A percentile compares a stretch with the other conserved stretches of the same genome.
Evolutionary conservation across 2,113 vertebrate genomes (phyloP).

Genomic region (Mustelus asterias): DNA sequence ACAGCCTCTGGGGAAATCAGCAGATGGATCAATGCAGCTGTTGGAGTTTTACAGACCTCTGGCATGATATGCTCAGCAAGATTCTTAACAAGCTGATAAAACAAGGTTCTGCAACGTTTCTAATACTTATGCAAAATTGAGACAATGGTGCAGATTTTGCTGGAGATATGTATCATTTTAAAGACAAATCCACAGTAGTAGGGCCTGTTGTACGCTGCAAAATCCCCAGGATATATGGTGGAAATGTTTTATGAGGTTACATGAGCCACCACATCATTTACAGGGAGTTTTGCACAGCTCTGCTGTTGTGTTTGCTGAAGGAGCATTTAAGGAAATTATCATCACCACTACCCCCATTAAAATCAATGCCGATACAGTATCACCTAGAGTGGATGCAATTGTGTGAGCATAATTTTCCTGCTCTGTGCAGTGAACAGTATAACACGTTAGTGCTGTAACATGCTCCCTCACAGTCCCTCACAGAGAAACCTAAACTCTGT

Average conservation of each 20-base stretch:
- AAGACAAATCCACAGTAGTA: background rate
- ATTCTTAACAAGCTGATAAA: background rate
- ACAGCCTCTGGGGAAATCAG: background rate
- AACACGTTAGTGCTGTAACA: background rate
- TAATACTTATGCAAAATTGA: background rate
- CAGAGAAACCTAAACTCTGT: no score
- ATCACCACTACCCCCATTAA: background rate
- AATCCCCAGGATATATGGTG: background rate
- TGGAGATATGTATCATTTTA: background rate
- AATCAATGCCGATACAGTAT: background rate
- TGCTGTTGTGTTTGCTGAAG: background rate
- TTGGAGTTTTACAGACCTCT: background rate
- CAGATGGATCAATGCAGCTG: constrained; percentile 23
- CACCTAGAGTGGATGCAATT: background rate
- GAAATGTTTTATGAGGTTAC: background rate
- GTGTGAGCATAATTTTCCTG: background rate
- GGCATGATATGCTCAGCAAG: background rate
- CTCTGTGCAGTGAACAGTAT: background rate
- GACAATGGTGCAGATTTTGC: background rate
- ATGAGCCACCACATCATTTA: background rate
- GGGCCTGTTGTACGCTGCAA: background rate
- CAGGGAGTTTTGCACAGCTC: background rate
- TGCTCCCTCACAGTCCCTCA: no score
- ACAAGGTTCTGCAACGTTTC: background rate
- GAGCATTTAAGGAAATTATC: background rate